Conservation (phyloP, 2,888 invertebrate species). For the Drosophila demipolita region DNA sequence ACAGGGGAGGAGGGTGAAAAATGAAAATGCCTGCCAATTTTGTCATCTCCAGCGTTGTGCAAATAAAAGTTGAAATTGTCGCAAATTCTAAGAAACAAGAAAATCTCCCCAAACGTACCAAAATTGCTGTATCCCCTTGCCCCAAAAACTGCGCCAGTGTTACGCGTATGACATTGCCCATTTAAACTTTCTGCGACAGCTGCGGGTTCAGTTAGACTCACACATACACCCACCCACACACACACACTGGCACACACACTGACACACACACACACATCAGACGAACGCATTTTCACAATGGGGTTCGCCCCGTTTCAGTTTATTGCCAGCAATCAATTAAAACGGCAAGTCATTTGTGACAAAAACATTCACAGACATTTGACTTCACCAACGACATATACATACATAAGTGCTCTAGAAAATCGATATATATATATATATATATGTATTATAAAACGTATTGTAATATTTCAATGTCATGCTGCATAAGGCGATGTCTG, state of each 20-base stretch:
- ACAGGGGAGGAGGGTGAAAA: slow-evolving; percentile 20
- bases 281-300: slow-evolving; percentile 28
- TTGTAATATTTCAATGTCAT: slow-evolving; percentile 77
- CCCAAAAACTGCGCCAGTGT: slow-evolving; percentile 13
- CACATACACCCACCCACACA: slow-evolving; percentile 1
- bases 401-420: slow-evolving; percentile 10
- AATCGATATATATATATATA: slow-evolving; percentile 23
- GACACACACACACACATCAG: not conserved
- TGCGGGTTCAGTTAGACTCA: slow-evolving; percentile 41
- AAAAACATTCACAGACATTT: slow-evolving; percentile 80
- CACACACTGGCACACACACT: slow-evolving; percentile 21
- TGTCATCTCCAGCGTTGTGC: slow-evolving; percentile 23
- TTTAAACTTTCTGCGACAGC: slow-evolving; percentile 75
- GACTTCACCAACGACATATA: slow-evolving; percentile 50
- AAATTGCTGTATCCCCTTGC: not conserved
- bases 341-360: slow-evolving; percentile 81
- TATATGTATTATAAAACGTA: slow-evolving; percentile 16
- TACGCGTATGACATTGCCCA: slow-evolving; percentile 70
- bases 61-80: slow-evolving; percentile 80
- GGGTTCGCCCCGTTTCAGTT: slow-evolving; percentile 70
- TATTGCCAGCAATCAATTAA: slow-evolving; percentile 79
- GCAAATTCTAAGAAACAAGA: slow-evolving; percentile 71
- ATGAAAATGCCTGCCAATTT: slow-evolving; percentile 30
- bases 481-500: slow-evolving; percentile 4
- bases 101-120: slow-evolving; percentile 56